Percentiles rank a stretch among this genome's conserved stretches.
These are phyloP conservation scores for Gastrophryne carolinensis DNA, from an alignment of 2,797 vertebrate genomes.

Conservation along the genomic window DNA sequence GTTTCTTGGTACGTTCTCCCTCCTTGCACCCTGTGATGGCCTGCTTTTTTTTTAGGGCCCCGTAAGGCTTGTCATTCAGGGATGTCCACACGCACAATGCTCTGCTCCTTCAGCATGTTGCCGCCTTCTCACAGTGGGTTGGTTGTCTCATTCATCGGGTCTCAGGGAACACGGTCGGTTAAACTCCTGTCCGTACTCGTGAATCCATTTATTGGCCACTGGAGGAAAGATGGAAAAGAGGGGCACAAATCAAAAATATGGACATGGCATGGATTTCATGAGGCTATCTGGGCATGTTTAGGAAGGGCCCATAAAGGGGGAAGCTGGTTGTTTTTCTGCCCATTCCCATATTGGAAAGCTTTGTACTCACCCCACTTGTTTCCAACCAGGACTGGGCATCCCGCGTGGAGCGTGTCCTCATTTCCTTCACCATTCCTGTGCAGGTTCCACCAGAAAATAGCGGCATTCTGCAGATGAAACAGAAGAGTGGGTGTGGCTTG, in stretches of 20 bases:
- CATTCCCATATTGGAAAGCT: not conserved
- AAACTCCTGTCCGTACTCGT: slow-evolving; percentile 91
- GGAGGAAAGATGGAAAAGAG: slow-evolving; percentile 53
- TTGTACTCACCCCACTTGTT: slow-evolving; percentile 89
- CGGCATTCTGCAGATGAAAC: slow-evolving; percentile 75
- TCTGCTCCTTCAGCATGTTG: not conserved
- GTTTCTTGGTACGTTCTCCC: not conserved
- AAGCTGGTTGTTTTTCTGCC: not conserved
- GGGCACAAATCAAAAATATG: not conserved
- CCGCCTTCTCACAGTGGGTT: not conserved
- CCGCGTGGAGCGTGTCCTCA: slow-evolving; percentile 84
- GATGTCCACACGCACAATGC: not conserved
- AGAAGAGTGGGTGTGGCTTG: accelerated
- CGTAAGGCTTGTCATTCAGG: too few species aligned
- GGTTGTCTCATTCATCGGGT: slow-evolving; percentile 73
- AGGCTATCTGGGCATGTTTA: not conserved
- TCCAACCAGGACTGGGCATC: slow-evolving; percentile 87
- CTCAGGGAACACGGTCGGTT: slow-evolving; percentile 75
- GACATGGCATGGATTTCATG: not conserved
- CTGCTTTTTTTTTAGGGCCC: too few species aligned
- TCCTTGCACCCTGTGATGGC: not conserved
- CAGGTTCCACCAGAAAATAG: slow-evolving; percentile 97
- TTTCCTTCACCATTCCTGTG: slow-evolving; percentile 81
- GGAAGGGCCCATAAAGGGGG: too few species aligned
- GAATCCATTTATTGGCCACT: slow-evolving; percentile 98